Evolutionary conservation across 2,797 vertebrate genomes (phyloP).

Genomic region (Acipenser ruthenus): DNA sequence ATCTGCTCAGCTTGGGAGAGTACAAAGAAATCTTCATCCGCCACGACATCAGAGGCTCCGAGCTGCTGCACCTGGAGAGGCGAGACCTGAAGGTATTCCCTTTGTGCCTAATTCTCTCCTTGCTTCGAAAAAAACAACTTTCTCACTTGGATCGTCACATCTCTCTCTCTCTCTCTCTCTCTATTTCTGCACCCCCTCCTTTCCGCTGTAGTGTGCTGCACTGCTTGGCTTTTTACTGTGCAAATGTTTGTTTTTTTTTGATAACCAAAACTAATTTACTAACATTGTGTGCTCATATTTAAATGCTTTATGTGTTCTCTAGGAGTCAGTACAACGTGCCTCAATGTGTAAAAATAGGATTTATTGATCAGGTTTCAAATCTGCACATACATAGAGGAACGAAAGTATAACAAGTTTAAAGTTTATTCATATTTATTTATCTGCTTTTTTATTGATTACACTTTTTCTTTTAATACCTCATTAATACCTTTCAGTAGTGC

Average conservation of each 20-base stretch:
- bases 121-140: background rate
- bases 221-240: slow-evolving; percentile 79
- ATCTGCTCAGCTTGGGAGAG: slow-evolving; percentile 97
- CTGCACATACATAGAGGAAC: no score
- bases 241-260: slow-evolving; percentile 32
- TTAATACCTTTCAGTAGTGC: no score
- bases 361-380: no score
- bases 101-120: slow-evolving; percentile 59
- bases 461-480: no score
- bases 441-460: no score
- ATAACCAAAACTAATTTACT: slow-evolving; percentile 4
- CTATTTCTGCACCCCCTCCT: no score
- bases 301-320: background rate
- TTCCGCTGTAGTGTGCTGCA: slow-evolving; percentile 60
- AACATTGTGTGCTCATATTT: background rate
- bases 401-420: no score
- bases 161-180: slow-evolving; percentile 24
- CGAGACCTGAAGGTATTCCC: slow-evolving; percentile 96
- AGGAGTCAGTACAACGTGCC: no score
- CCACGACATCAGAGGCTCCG: slow-evolving; percentile 97
- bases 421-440: no score
- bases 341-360: no score
- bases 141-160: slow-evolving; percentile 20
- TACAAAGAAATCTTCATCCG: slow-evolving; percentile 97
- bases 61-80: slow-evolving; percentile 98